These are phyloP conservation scores for Polydrusus cervinus DNA, from an alignment of 2,888 invertebrate genomes.

Conservation along the genomic window DNA sequence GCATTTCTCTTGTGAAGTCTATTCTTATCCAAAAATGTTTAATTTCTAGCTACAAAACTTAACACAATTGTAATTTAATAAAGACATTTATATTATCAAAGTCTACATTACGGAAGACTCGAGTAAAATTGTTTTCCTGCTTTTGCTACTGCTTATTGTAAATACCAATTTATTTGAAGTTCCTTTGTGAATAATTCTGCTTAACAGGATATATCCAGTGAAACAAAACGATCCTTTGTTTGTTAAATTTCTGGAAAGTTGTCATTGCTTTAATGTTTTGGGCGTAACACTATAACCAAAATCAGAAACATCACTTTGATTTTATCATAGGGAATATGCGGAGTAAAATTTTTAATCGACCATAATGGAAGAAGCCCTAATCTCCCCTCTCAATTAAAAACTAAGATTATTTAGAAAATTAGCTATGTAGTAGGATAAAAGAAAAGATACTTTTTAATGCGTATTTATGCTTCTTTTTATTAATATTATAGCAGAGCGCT, in stretches of 20 bases:
- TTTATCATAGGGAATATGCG: background rate
- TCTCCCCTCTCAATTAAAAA: too few relatives aligned
- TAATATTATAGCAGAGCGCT: too few relatives aligned
- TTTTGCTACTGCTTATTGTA: background rate
- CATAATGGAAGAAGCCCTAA: too few relatives aligned
- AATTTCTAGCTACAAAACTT: background rate
- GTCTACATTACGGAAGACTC: background rate
- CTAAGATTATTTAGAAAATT: too few relatives aligned
- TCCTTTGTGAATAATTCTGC: slow-evolving; percentile 25
- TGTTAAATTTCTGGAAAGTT: slow-evolving; percentile 29
- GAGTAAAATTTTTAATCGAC: background rate
- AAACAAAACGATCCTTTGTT: slow-evolving; percentile 29
- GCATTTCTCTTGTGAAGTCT: background rate
- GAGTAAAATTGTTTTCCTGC: slow-evolving; percentile 16
- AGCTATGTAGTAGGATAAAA: too few relatives aligned
- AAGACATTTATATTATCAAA: slow-evolving; percentile 5
- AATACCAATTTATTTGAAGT: slow-evolving; percentile 21
- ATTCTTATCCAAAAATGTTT: background rate
- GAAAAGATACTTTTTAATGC: too few relatives aligned
- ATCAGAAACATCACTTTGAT: background rate
- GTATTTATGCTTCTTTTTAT: too few relatives aligned
- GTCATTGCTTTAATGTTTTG: slow-evolving; percentile 12
- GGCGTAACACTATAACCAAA: slow-evolving; percentile 8
- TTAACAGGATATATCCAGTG: slow-evolving; percentile 18
- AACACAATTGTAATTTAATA: background rate